phyloP scores from a whole-genome alignment of 2,888 invertebrate species.

The Dicyrtoma fusca region DNA sequence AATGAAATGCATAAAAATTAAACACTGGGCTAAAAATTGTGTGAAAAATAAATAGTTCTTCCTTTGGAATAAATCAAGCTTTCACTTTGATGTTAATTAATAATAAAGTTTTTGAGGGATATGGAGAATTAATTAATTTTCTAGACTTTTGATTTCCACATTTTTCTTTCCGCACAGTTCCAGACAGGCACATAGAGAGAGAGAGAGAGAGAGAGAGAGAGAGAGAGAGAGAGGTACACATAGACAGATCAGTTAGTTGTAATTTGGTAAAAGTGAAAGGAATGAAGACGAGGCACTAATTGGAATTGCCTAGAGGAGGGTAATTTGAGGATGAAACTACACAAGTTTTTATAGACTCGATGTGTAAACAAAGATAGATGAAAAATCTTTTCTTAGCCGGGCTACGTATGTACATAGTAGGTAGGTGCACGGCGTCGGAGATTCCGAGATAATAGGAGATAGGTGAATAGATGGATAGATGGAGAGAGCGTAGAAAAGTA shows the following conservation, averaged over 20 bases:
- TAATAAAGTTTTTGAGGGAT: conserved; percentile 12
- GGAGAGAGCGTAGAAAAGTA: background rate
- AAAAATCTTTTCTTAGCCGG: background rate
- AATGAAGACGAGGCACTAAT: too few relatives aligned
- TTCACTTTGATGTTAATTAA: conserved; percentile 17
- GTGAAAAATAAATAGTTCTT: too few relatives aligned
- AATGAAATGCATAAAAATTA: too few relatives aligned
- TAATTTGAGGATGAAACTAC: too few relatives aligned
- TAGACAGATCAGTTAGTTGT: background rate
- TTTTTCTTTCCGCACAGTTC: background rate
- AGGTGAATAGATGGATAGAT: background rate
- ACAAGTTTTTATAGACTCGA: too few relatives aligned
- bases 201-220: too few relatives aligned
- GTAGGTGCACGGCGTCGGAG: background rate
- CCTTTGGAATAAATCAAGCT: background rate
- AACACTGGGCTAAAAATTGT: too few relatives aligned
- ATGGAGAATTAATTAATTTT: conserved; percentile 23
- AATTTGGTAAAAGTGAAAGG: too few relatives aligned
- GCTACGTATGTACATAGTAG: background rate
- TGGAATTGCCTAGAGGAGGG: too few relatives aligned
- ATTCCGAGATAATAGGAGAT: background rate
- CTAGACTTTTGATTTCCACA: conserved; percentile 18
- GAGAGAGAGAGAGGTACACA: background rate
- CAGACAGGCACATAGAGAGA: too few relatives aligned
- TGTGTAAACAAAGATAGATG: background rate